Evolutionary conservation across 1,140 invertebrate genomes (phyloP).

Genomic region (Drosophila ercepeae): DNA sequence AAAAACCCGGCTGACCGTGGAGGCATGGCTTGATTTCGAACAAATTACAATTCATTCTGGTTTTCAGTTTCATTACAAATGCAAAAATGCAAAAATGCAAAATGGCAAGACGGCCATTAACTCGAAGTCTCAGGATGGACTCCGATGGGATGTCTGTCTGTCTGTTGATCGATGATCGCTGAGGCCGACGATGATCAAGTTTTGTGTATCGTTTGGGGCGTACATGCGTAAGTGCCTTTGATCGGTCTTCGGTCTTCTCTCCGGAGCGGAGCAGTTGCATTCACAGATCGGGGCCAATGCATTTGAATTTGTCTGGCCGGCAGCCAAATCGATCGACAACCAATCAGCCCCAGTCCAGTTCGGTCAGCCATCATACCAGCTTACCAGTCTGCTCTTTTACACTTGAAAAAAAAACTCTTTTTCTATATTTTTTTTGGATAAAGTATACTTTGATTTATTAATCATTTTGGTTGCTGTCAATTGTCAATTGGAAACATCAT

Average conservation of each 20-base stretch:
- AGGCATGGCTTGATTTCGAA: conserved; percentile 38
- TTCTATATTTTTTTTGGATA: accelerated
- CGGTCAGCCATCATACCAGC: conserved; percentile 59
- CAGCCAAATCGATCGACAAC: conserved; percentile 79
- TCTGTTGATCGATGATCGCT: conserved; percentile 64
- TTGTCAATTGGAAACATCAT: too few relatives aligned
- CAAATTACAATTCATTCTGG: conserved; percentile 81
- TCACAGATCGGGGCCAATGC: conserved; percentile 74
- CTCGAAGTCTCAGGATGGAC: conserved; percentile 20
- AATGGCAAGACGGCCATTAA: conserved; percentile 79
- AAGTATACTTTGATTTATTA: too few relatives aligned
- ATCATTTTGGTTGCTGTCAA: too few relatives aligned
- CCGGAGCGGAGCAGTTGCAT: conserved; percentile 62
- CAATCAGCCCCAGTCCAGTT: conserved; percentile 64
- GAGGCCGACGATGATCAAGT: conserved; percentile 40
- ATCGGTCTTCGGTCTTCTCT: conserved; percentile 8
- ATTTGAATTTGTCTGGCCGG: conserved; percentile 76
- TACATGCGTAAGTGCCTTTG: conserved; percentile 75
- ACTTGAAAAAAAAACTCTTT: not conserved
- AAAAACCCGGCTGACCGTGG: conserved; percentile 8
- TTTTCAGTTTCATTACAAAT: conserved; percentile 82
- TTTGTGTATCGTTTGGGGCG: conserved; percentile 71
- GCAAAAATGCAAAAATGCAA: conserved; percentile 83
- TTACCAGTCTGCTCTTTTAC: conserved; percentile 23
- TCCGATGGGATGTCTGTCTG: conserved; percentile 14